Base-by-base conservation (phyloP, 2,113 vertebrate genomes). In the Chionis minor region DNA sequence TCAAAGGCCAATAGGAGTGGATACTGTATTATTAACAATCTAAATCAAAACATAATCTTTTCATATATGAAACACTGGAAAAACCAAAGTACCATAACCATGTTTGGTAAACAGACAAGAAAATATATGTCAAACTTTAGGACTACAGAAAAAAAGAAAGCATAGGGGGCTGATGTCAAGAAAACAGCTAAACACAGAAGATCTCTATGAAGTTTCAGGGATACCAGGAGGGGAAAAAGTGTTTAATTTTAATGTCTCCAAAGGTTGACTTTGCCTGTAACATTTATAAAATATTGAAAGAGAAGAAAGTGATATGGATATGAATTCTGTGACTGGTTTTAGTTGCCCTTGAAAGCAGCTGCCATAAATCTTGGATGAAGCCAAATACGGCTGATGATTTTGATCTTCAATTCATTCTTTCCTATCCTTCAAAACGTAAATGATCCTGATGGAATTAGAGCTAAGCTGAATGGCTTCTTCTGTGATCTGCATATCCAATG, bases 311-410 rank as follows among this genome's bases (percentile, higher is more conserved):
- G 49, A 90, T 94, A 94, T 38, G 77, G 88, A 96, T 97, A 95
- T 96, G 56, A 97, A 97, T 98, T 95, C 65, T 14, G 23, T 66
- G 87, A 38, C 90, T 96, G 88, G n/a, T 61, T 97, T 96, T 96
- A 85, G 95, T 94, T 98, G 95, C 66, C 95, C 96, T 98, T 97
- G 96, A 97, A 98, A 98, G 90, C 91, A 86, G 61, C 65, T 66
- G 20, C 94, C 79, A 98, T 98, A 97, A 98, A 98, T 98, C 97
- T 98, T 98, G 88, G 67, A 98, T 98, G 96, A 98, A 97, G 90
- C 63, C 91, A 97, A 98, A 97, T 97, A 98, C 96, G 67, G 51
- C 70, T 96, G 93, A 97, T 8, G 13, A 95, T 97, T 98, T 97
- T 98, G 95, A 97, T 97, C 90, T 98, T 95, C 96, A 96, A 93